These are phyloP conservation scores for Halichoerus grypus DNA, from an alignment of 2,113 vertebrate genomes.

Conservation along the genomic window DNA sequence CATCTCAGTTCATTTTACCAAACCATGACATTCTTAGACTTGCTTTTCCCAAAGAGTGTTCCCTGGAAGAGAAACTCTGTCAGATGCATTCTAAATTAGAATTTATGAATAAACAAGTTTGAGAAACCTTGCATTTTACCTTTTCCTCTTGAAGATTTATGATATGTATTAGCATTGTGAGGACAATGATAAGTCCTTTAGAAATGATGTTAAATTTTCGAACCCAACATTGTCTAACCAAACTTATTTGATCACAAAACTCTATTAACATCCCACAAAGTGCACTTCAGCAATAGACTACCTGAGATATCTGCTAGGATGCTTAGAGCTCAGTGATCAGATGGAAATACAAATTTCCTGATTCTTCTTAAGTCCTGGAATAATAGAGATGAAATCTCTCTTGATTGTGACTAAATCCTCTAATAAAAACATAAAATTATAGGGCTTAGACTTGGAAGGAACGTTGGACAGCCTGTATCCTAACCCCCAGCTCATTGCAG, in stretches of 20 bases:
- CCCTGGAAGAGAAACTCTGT: neutral
- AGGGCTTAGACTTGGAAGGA: neutral
- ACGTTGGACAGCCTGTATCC: neutral
- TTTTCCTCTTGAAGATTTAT: conserved; percentile 2
- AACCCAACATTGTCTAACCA: neutral
- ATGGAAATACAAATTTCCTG: neutral
- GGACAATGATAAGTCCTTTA: neutral
- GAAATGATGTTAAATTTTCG: neutral
- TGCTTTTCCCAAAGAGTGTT: neutral
- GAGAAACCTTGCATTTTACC: neutral
- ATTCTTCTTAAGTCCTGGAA: neutral
- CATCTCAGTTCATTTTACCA: neutral
- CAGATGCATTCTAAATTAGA: neutral
- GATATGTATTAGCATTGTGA: neutral
- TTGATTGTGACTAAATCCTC: conserved; percentile 33
- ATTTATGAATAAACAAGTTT: neutral
- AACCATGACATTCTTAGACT: neutral
- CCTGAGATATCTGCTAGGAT: neutral
- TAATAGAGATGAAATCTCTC: neutral
- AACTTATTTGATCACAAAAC: neutral
- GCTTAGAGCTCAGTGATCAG: neutral
- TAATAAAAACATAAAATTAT: neutral
- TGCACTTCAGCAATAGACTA: neutral
- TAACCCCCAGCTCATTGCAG: neutral
- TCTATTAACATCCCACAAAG: neutral